These are phyloP conservation scores for Pteromalus puparum DNA, from an alignment of 1,140 invertebrate genomes.

Conservation along the genomic window DNA sequence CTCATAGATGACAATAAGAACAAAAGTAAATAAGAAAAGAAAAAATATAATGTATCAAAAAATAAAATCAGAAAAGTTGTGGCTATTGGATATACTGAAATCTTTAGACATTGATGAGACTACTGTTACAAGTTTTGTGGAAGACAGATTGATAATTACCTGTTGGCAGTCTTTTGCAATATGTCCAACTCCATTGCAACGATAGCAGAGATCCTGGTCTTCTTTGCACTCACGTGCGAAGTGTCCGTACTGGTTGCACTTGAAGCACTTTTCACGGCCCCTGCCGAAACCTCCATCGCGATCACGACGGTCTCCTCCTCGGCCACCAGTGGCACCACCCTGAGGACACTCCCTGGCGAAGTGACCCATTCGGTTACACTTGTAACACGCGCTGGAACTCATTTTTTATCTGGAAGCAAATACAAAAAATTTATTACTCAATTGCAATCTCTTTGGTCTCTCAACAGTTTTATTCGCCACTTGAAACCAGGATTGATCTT, in stretches of 20 bases:
- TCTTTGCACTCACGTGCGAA: conserved; percentile 95
- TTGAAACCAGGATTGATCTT: neutral
- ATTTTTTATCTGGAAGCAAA: conserved; percentile 65
- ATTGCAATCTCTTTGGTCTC: no score
- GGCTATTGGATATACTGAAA: neutral
- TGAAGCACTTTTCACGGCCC: conserved; percentile 91
- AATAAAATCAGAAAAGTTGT: neutral
- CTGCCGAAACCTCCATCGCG: conserved; percentile 78
- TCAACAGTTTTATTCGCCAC: no score
- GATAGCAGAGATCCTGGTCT: conserved; percentile 89
- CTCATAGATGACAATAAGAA: neutral
- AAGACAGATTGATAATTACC: conserved; percentile 58
- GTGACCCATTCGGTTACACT: conserved; percentile 91
- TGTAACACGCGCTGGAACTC: conserved; percentile 87
- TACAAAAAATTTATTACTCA: neutral
- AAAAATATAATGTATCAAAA: no score
- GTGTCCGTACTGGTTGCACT: conserved; percentile 95
- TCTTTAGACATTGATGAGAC: neutral
- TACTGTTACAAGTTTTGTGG: neutral
- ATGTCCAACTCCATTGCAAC: conserved; percentile 89
- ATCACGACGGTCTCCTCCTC: conserved; percentile 72
- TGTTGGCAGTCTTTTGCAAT: conserved; percentile 93
- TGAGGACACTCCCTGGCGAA: conserved; percentile 90
- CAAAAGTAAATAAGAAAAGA: neutral
- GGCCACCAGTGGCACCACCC: conserved; percentile 76